Evolutionary conservation across 2,113 vertebrate genomes (phyloP).

Genomic region (Crotalus horridus): DNA sequence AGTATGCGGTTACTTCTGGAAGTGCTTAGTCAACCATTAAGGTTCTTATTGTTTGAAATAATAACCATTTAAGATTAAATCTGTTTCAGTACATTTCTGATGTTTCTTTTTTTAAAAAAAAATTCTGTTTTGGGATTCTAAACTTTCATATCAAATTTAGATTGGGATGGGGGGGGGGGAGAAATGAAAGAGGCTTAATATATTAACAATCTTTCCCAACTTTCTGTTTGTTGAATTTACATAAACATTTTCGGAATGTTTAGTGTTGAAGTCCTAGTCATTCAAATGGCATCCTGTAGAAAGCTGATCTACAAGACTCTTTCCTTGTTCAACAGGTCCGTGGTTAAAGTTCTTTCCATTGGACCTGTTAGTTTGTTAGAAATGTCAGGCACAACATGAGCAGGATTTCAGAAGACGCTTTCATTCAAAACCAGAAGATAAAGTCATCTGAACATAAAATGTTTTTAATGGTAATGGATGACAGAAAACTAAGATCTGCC

Average conservation of each 20-base stretch:
- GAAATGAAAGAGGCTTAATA: too few species aligned
- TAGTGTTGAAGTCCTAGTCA: neutral
- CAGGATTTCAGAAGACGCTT: neutral
- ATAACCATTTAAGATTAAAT: neutral
- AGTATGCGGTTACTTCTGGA: neutral
- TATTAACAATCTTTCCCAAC: neutral
- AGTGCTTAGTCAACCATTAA: conserved; percentile 21
- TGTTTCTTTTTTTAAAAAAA: neutral
- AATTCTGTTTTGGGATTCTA: neutral
- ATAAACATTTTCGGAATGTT: neutral
- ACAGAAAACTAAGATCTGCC: neutral
- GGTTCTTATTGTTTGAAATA: conserved; percentile 1
- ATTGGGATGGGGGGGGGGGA: too few species aligned
- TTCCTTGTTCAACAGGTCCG: neutral
- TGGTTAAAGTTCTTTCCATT: neutral
- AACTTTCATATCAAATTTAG: neutral
- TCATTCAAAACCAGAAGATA: neutral
- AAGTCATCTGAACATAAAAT: neutral
- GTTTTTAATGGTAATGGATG: neutral
- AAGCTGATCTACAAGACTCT: neutral
- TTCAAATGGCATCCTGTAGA: neutral
- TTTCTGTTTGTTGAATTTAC: neutral
- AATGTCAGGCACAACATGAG: neutral
- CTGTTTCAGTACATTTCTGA: neutral
- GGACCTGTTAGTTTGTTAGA: neutral